These are phyloP conservation scores for Autographa pulchrina DNA, from an alignment of 2,888 invertebrate genomes.

Conservation along the genomic window DNA sequence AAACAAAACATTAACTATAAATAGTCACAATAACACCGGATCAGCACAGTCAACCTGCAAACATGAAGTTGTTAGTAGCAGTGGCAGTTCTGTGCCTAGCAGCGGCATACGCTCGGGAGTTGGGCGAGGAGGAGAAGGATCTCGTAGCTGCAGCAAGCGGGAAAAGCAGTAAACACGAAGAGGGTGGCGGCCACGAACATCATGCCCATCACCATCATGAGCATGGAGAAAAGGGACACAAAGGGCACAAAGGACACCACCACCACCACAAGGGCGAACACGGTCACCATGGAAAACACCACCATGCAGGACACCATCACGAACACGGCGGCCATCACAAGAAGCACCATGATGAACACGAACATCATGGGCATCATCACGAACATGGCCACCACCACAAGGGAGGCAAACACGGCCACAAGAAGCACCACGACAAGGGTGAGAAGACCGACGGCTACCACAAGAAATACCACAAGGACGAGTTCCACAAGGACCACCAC, in stretches of 20 bases:
- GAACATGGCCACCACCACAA: slow-evolving; percentile 86
- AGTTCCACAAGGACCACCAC: slow-evolving; percentile 86
- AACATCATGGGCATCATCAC: slow-evolving; percentile 83
- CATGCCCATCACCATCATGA: slow-evolving; percentile 84
- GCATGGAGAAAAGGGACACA: slow-evolving; percentile 82
- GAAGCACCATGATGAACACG: slow-evolving; percentile 83
- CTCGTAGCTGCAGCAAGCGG: slow-evolving; percentile 83
- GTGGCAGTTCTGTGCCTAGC: slow-evolving; percentile 81
- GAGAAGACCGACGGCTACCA: slow-evolving; percentile 84
- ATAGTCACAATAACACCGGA: slow-evolving; percentile 71
- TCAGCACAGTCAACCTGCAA: slow-evolving; percentile 73
- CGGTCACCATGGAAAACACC: slow-evolving; percentile 82
- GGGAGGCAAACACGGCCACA: slow-evolving; percentile 83
- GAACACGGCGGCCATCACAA: slow-evolving; percentile 84
- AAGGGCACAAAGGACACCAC: slow-evolving; percentile 86
- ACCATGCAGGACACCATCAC: slow-evolving; percentile 81
- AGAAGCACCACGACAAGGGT: slow-evolving; percentile 85
- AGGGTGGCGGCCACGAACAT: slow-evolving; percentile 84
- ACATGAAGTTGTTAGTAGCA: slow-evolving; percentile 83
- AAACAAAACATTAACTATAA: slow-evolving; percentile 86
- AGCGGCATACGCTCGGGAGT: slow-evolving; percentile 79
- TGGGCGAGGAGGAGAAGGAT: slow-evolving; percentile 80
- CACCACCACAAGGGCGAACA: slow-evolving; percentile 86
- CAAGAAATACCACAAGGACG: slow-evolving; percentile 86
- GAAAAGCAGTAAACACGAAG: slow-evolving; percentile 78